Conservation (phyloP, 2,797 vertebrate species). For the Epinephelus malabaricus region DNA sequence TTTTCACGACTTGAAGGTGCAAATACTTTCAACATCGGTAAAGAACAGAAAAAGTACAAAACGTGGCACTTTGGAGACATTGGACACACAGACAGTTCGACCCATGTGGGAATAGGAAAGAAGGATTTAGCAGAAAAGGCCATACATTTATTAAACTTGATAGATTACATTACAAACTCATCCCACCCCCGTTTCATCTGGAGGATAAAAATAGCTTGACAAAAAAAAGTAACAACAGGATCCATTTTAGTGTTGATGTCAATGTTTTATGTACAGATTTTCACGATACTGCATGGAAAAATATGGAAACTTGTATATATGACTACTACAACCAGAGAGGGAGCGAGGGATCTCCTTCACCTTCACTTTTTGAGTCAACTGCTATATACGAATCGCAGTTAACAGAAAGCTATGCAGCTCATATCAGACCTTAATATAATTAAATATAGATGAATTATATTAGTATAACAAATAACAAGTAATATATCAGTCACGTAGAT, state of each 20-base stretch:
- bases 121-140: constrained; percentile 2
- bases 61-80: not conserved
- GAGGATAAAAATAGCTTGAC: constrained; percentile 50
- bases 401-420: constrained; percentile 32
- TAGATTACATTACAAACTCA: constrained; percentile 31
- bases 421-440: constrained; percentile 27
- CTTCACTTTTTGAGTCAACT: constrained; percentile 3
- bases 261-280: constrained; percentile 59
- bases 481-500: constrained; percentile 19
- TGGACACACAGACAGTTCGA: not conserved
- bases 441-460: constrained; percentile 41
- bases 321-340: not conserved
- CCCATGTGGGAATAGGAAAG: not conserved
- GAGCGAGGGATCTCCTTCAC: not conserved
- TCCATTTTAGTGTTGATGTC: constrained; percentile 14
- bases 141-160: constrained; percentile 46
- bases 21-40: constrained; percentile 21
- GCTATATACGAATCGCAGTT: constrained; percentile 6
- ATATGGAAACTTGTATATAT: constrained; percentile 20
- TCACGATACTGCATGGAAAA: constrained; percentile 45
- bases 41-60: not conserved
- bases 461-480: constrained; percentile 32
- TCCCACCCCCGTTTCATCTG: not conserved
- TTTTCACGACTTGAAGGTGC: constrained; percentile 37
- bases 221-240: constrained; percentile 51